phyloP scores from a whole-genome alignment of 2,888 invertebrate genomes.

The Gastrophysa polygoni region DNA sequence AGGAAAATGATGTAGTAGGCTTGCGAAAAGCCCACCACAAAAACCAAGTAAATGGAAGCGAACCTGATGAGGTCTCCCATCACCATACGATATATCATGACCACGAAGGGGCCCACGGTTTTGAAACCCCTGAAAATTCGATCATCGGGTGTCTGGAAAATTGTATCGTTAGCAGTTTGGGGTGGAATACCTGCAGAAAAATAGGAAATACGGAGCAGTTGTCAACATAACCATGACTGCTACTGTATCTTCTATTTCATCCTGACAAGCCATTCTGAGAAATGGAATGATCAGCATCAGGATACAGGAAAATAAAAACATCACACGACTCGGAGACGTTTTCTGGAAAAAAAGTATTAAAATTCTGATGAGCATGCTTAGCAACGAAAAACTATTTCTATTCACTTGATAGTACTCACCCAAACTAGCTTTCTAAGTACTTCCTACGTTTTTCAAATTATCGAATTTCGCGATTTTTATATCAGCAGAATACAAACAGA shows the following conservation, averaged over 20 bases:
- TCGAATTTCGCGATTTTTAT: too few species aligned
- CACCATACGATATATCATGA: constrained; percentile 99
- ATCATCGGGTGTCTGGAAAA: too few species aligned
- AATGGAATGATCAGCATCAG: constrained; percentile 87
- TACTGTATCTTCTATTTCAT: constrained; percentile 88
- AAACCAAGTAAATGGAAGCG: constrained; percentile 94
- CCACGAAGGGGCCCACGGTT: constrained; percentile 98
- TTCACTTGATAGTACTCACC: not conserved
- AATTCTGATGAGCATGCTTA: not conserved
- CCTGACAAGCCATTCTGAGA: constrained; percentile 81
- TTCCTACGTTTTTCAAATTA: too few species aligned
- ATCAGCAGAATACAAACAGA: too few species aligned
- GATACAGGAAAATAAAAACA: constrained; percentile 93
- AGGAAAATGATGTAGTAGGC: constrained; percentile 92
- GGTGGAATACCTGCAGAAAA: constrained; percentile 98
- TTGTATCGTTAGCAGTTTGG: too few species aligned
- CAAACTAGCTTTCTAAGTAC: too few species aligned
- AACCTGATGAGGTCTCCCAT: constrained; percentile 95
- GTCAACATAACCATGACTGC: constrained; percentile 94
- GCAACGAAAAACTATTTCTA: not conserved
- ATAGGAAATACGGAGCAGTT: constrained; percentile 95
- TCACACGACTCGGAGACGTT: constrained; percentile 87
- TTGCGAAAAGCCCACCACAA: constrained; percentile 97
- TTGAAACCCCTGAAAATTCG: constrained; percentile 85
- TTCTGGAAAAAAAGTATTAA: constrained; percentile 62